Evolutionary conservation across 2,113 vertebrate species (phyloP).

Genomic region (Indicator indicator): DNA sequence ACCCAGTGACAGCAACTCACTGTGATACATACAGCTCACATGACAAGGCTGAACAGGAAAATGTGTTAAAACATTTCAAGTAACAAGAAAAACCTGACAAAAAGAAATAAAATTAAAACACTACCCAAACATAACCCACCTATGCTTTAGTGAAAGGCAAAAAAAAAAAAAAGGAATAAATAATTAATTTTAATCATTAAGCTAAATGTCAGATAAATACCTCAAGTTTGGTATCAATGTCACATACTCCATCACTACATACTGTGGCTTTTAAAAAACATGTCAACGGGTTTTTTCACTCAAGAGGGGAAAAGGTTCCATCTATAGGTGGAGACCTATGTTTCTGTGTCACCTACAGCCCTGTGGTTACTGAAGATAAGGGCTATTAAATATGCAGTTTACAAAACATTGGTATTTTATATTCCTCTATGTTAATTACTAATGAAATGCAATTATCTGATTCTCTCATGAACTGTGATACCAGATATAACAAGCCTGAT

Average conservation of each 20-base stretch:
- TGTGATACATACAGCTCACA: not conserved
- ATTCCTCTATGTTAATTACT: constrained; percentile 48
- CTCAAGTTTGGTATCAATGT: not conserved
- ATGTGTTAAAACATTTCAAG: not conserved
- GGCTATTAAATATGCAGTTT: constrained; percentile 3
- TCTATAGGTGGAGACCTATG: not conserved
- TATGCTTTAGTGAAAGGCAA: not conserved
- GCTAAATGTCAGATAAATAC: not conserved
- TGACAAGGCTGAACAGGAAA: not conserved
- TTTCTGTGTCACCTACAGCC: not conserved
- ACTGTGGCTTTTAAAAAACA: not conserved
- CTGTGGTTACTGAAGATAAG: not conserved
- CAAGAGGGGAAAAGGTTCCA: not conserved
- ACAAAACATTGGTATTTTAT: constrained; percentile 46
- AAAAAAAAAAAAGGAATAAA: not conserved
- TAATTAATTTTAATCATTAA: not conserved
- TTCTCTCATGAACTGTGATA: constrained; percentile 26
- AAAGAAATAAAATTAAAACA: not conserved
- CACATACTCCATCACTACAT: fast-evolving
- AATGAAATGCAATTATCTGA: constrained; percentile 55
- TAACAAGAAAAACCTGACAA: not conserved
- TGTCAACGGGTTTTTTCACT: not conserved
- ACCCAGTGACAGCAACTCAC: not conserved
- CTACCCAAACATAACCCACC: not conserved
- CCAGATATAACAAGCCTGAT: constrained; percentile 34